Conservation (phyloP, 2,113 vertebrate genomes). For the Chaetorhynchus papuensis region DNA sequence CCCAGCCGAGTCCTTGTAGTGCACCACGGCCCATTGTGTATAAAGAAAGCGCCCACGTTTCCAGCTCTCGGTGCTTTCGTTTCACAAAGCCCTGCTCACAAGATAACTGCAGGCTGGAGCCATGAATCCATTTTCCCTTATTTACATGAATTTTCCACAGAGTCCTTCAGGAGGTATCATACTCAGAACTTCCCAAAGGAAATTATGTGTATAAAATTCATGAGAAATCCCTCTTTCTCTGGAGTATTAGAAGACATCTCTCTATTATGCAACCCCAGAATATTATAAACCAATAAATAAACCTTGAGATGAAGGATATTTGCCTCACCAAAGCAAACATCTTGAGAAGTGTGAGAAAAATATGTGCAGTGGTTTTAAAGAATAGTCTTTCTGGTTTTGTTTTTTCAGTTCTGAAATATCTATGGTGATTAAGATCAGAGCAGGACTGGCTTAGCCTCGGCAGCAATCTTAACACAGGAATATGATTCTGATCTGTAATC, state of each 20-base stretch:
- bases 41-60: not conserved
- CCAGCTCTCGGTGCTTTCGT: not conserved
- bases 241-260: conserved; percentile 39
- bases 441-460: not conserved
- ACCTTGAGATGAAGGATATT: conserved; percentile 15
- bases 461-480: not conserved
- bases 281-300: conserved; percentile 44
- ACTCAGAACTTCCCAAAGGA: conserved; percentile 47
- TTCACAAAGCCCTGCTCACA: not conserved
- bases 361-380: not conserved
- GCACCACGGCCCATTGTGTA: not conserved
- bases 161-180: conserved; percentile 41
- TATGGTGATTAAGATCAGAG: not conserved
- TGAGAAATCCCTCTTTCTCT: conserved; percentile 38
- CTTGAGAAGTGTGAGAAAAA: not conserved
- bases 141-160: conserved; percentile 56
- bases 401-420: not conserved
- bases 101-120: conserved; percentile 20
- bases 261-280: conserved; percentile 30
- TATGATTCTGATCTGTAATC: not conserved
- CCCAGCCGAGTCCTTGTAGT: not conserved
- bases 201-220: conserved; percentile 57
- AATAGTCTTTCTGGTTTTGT: not conserved
- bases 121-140: conserved; percentile 42
- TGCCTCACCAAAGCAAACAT: not conserved